Conservation (phyloP, 2,797 vertebrate species). For the Champsocephalus gunnari region DNA sequence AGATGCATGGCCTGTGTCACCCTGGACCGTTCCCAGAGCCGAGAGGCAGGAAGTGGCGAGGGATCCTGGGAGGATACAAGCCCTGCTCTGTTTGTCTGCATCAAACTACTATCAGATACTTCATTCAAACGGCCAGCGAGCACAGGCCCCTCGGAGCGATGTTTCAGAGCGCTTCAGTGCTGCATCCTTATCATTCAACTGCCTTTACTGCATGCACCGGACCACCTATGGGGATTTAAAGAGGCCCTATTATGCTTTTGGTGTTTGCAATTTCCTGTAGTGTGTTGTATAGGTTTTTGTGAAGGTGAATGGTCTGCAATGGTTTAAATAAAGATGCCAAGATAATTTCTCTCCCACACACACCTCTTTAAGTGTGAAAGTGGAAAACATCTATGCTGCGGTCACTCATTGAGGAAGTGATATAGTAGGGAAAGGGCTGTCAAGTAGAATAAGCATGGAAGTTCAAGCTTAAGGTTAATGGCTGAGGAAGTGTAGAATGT, state of each 20-base stretch:
- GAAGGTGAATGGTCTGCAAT: too few species aligned
- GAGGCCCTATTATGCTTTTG: too few species aligned
- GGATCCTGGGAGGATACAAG: conserved; percentile 79
- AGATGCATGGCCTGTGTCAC: conserved; percentile 82
- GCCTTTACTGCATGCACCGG: conserved; percentile 12
- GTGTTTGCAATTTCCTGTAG: too few species aligned
- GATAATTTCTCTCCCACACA: too few species aligned
- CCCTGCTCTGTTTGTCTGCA: conserved; percentile 78
- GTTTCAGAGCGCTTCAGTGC: conserved; percentile 36
- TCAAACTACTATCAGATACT: conserved; percentile 77
- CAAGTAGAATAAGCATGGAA: not conserved
- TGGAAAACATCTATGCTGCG: not conserved
- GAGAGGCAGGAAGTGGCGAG: conserved; percentile 82
- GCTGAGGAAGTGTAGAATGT: not conserved
- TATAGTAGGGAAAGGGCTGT: too few species aligned
- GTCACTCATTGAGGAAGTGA: conserved; percentile 3
- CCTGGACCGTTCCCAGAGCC: conserved; percentile 76
- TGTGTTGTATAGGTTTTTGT: too few species aligned
- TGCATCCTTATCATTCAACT: conserved; percentile 50
- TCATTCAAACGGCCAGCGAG: conserved; percentile 73
- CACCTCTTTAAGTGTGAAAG: too few species aligned
- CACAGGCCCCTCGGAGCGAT: conserved; percentile 49
- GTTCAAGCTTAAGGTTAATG: not conserved
- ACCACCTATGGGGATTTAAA: conserved; percentile 26
- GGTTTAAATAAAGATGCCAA: too few species aligned